phyloP scores from a whole-genome alignment of 1,140 invertebrate species.

The Drosophila novamexicana region DNA sequence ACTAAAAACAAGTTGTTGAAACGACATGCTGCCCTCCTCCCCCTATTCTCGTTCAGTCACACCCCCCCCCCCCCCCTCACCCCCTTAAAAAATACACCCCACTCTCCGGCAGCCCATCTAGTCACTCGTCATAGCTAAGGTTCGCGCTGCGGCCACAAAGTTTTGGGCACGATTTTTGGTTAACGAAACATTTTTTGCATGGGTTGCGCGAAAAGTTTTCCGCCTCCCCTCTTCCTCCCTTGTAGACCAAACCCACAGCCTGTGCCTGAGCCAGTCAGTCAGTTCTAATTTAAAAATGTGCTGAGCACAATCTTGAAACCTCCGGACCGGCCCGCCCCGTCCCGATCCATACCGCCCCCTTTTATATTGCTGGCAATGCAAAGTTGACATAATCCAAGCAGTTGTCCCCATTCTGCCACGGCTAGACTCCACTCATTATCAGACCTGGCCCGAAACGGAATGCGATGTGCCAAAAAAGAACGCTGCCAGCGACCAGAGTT shows the following conservation, averaged over 20 bases:
- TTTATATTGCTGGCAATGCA: slow-evolving; percentile 14
- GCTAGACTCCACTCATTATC: slow-evolving; percentile 13
- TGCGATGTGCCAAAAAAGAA: slow-evolving; percentile 11
- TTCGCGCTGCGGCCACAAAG: slow-evolving; percentile 37
- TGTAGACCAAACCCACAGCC: too few relatives aligned
- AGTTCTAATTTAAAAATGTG: slow-evolving; percentile 50
- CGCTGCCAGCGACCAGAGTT: slow-evolving; percentile 15
- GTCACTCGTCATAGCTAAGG: slow-evolving; percentile 15
- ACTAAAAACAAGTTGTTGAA: slow-evolving; percentile 44
- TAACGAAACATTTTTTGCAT: slow-evolving; percentile 45
- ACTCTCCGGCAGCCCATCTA: background rate
- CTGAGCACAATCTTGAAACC: slow-evolving; percentile 30
- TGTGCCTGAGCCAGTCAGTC: slow-evolving; percentile 19
- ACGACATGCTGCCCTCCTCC: slow-evolving; percentile 15
- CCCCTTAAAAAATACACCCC: background rate
- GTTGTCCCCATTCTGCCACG: background rate
- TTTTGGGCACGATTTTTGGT: slow-evolving; percentile 55
- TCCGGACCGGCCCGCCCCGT: background rate
- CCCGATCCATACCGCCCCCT: too few relatives aligned
- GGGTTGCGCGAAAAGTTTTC: slow-evolving; percentile 42
- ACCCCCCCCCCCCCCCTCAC: background rate
- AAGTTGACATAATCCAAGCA: slow-evolving; percentile 36
- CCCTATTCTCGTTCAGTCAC: too few relatives aligned
- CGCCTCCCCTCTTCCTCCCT: background rate
- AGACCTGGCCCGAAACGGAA: slow-evolving; percentile 13